These are phyloP conservation scores for Sphyrna mokarran DNA, from an alignment of 2,113 vertebrate species.

Conservation along the genomic window DNA sequence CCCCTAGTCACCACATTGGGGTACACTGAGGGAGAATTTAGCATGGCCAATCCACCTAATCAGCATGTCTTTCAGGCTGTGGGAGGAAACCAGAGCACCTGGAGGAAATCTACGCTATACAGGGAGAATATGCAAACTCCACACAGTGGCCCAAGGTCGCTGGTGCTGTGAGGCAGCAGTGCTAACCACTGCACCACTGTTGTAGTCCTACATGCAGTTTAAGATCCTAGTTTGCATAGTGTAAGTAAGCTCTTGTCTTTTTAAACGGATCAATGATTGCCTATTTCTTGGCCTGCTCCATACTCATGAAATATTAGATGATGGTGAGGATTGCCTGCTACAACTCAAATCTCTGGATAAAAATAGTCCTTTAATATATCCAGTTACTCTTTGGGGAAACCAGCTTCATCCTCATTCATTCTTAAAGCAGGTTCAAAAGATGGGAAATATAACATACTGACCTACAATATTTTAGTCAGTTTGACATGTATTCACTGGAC, in stretches of 20 bases:
- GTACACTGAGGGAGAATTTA: no score
- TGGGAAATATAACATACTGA: not conserved
- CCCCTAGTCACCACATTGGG: no score
- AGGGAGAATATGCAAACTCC: no score
- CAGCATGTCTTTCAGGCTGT: no score
- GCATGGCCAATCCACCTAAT: no score
- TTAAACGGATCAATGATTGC: not conserved
- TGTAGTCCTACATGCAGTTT: not conserved
- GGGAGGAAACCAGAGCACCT: no score
- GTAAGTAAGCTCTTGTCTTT: not conserved
- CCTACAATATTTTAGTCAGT: not conserved
- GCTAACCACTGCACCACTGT: no score
- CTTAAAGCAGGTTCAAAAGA: not conserved
- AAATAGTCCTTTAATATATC: not conserved
- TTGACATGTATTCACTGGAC: not conserved
- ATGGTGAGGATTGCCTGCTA: not conserved
- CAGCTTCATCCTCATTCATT: not conserved
- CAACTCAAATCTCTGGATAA: not conserved
- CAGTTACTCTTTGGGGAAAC: conserved; percentile 3
- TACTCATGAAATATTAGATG: no score
- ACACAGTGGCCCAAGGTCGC: no score
- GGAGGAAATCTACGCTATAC: no score
- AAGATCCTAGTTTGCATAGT: not conserved
- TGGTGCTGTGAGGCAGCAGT: no score
- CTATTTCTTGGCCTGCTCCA: not conserved